phyloP scores from a whole-genome alignment of 2,888 invertebrate species.

The Thymelicus sylvestris region DNA sequence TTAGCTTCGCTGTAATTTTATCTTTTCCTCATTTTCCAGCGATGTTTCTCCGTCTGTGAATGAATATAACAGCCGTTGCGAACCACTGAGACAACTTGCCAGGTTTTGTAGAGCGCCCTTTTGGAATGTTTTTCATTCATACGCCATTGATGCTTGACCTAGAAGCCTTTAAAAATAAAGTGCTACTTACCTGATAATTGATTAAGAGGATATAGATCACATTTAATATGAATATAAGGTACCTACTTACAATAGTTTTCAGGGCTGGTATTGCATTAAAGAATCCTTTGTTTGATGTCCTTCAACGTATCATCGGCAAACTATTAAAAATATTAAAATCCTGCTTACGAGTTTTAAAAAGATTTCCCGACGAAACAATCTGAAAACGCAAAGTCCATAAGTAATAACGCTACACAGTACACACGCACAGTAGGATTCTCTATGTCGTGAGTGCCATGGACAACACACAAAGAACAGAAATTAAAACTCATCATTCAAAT shows the following conservation, averaged over 20 bases:
- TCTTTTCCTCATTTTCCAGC: conserved; percentile 37
- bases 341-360: no score
- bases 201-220: conserved; percentile 13
- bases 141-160: conserved; percentile 47
- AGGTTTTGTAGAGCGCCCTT: conserved; percentile 54
- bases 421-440: no score
- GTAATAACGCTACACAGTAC: background rate
- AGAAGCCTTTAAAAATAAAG: conserved; percentile 29
- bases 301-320: no score
- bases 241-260: no score
- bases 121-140: conserved; percentile 56
- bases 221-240: conserved; percentile 1
- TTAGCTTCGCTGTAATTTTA: conserved; percentile 36
- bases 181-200: conserved; percentile 20
- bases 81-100: conserved; percentile 54
- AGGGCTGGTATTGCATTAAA: no score
- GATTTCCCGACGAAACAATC: no score
- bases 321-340: no score
- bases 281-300: no score
- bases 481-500: no score
- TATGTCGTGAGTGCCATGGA: no score
- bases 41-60: conserved; percentile 41
- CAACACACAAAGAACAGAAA: no score
- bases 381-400: background rate
- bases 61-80: conserved; percentile 52